phyloP scores from a whole-genome alignment of 2,888 invertebrate genomes.

The Sesia bembeciformis region DNA sequence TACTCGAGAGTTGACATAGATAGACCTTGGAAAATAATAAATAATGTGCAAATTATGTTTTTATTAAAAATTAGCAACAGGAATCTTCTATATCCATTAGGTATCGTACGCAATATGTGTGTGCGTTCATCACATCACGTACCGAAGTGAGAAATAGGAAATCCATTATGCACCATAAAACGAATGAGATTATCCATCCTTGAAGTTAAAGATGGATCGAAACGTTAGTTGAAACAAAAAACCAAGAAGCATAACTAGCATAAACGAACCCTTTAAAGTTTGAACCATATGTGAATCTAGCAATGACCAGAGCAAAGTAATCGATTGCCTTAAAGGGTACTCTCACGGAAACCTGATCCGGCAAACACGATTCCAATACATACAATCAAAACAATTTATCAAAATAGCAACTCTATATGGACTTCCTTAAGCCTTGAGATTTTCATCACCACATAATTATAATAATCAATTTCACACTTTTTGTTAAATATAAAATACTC shows the following conservation, averaged over 20 bases:
- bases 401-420: slow-evolving; percentile 63
- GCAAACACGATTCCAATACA: slow-evolving; percentile 45
- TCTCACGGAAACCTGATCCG: slow-evolving; percentile 59
- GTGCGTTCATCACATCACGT: too few relatives aligned
- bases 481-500: not conserved
- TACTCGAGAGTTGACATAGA: too few relatives aligned
- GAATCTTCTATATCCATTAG: too few relatives aligned
- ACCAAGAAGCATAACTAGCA: slow-evolving; percentile 16
- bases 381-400: slow-evolving; percentile 61
- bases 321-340: slow-evolving; percentile 58
- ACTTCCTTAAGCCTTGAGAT: slow-evolving; percentile 36
- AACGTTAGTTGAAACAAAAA: slow-evolving; percentile 8
- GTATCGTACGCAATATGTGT: too few relatives aligned
- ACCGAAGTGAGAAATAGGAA: too few relatives aligned
- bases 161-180: too few relatives aligned
- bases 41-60: too few relatives aligned
- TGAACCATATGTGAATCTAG: slow-evolving; percentile 26
- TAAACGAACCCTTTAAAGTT: slow-evolving; percentile 17
- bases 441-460: slow-evolving; percentile 17
- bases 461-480: slow-evolving; percentile 1
- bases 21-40: too few relatives aligned
- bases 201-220: too few relatives aligned
- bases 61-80: too few relatives aligned
- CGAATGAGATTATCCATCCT: too few relatives aligned
- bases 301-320: slow-evolving; percentile 55